phyloP scores from a whole-genome alignment of 2,888 invertebrate species.

The Andricus curvator region DNA sequence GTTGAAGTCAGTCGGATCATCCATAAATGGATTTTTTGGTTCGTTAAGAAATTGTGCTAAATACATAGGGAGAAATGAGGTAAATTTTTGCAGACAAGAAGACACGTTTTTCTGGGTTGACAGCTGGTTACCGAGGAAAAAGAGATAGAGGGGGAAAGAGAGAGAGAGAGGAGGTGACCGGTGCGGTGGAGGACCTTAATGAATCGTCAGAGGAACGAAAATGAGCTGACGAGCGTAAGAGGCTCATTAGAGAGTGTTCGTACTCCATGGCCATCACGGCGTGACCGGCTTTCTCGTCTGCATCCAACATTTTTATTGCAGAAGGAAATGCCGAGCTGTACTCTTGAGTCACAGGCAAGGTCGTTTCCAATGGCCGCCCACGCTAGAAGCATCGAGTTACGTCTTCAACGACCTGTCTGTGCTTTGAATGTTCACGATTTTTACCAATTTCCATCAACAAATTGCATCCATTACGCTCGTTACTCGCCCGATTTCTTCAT shows the following conservation, averaged over 20 bases:
- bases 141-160: conserved; percentile 42
- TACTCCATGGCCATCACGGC: conserved; percentile 76
- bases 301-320: conserved; percentile 72
- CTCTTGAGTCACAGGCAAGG: conserved; percentile 73
- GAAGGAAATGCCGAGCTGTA: conserved; percentile 69
- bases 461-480: neutral
- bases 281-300: conserved; percentile 78
- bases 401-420: conserved; percentile 47
- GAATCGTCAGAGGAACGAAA: conserved; percentile 68
- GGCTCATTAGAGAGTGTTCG: conserved; percentile 77
- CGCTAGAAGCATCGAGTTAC: conserved; percentile 53
- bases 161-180: too few relatives aligned
- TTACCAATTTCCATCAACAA: conserved; percentile 33
- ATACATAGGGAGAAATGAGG: neutral
- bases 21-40: too few relatives aligned
- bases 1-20: too few relatives aligned
- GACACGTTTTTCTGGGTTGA: conserved; percentile 43
- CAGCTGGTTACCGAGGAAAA: conserved; percentile 40
- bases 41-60: too few relatives aligned
- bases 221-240: conserved; percentile 70
- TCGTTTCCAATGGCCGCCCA: conserved; percentile 68
- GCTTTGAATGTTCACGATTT: conserved; percentile 31
- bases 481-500: neutral
- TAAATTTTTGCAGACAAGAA: neutral
- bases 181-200: conserved; percentile 56